Evolutionary conservation across 2,797 vertebrate genomes (phyloP), one percentile per base, ranked within the genome.

Genomic region (Mionectes olivaceus): DNA sequence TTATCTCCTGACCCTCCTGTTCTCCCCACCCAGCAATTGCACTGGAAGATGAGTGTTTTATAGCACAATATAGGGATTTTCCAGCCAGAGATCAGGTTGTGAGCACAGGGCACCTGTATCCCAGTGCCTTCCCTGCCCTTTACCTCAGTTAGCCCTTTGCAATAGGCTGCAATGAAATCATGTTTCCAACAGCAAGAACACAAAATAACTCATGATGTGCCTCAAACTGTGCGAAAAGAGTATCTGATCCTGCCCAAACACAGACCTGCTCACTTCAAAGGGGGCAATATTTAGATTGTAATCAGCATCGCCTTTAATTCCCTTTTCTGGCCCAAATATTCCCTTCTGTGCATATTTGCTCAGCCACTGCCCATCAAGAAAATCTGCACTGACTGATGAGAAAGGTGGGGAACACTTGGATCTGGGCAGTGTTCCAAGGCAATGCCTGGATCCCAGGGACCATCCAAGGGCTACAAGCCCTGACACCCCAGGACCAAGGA

Each of bases 181-280:
- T 4, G 49, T 35, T 55, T 88, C 33, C 74, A 30, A 19, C 1
- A 56, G 52, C 87, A 91, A 93, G 94, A 93, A 94, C 84, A 94
- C 84, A 88, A 94, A 95, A 94, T 86, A 96, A 83, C 76, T 95
- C 94, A 39, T 67, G 83, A 70, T 64, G 79, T 53, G 91, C 82
- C 84, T 93, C 95, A 91, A 87, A 93, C 95, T 96, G 96, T 87
- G 95, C 83, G 77, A 56, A 60, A 23, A 61, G 89, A 49, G 41
- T 5, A 35, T 86, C 44, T 11, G 28, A 84, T 56, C 87, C 82
- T 96, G 70, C 89, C 87, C 85, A 94, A 96, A 95, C 91, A 94
- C 84, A 32, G 82, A 74, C 32, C 88, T 74, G 85, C 83, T 79
- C 32, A 3, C 89, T 94, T 79, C 92, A 79, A 83, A 94, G 30